Conservation (phyloP, 2,113 vertebrate genomes). For the Sebastes fasciatus region DNA sequence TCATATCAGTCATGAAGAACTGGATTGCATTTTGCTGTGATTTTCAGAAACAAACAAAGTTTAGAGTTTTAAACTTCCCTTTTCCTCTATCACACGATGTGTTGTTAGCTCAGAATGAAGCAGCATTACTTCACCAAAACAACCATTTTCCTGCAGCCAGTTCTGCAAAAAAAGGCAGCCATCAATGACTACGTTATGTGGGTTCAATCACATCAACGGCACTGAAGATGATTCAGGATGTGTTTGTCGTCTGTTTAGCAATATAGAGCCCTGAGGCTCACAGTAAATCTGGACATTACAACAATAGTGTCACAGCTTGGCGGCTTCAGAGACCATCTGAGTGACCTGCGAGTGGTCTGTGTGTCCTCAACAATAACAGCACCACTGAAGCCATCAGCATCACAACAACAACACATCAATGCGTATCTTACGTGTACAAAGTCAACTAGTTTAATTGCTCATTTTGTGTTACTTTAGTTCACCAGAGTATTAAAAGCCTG, state of each 20-base stretch:
- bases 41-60: not conserved
- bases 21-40: too few species aligned
- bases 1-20: not conserved
- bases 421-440: not conserved
- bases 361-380: too few species aligned
- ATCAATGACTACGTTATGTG: conserved; percentile 37
- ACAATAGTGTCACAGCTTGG: conserved; percentile 42
- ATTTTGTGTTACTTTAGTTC: not conserved
- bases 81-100: not conserved
- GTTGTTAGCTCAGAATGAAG: conserved; percentile 2
- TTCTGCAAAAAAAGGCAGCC: conserved; percentile 8
- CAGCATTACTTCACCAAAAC: conserved; percentile 7
- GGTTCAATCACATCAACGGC: conserved; percentile 42
- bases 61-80: not conserved
- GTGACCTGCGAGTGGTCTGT: conserved; percentile 1
- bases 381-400: not conserved
- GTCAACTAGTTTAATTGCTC: not conserved
- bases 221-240: conserved; percentile 41
- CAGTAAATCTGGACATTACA: conserved; percentile 47
- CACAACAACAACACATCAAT: not conserved
- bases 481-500: too few species aligned
- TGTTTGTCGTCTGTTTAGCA: conserved; percentile 13
- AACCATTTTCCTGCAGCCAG: conserved; percentile 21
- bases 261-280: conserved; percentile 24
- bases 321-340: conserved; percentile 40